A percentile compares a stretch with the other conserved stretches of the same genome.
These are phyloP conservation scores for Brachionus sp. DNA, from an alignment of 1,140 invertebrate genomes.

Conservation along the genomic window DNA sequence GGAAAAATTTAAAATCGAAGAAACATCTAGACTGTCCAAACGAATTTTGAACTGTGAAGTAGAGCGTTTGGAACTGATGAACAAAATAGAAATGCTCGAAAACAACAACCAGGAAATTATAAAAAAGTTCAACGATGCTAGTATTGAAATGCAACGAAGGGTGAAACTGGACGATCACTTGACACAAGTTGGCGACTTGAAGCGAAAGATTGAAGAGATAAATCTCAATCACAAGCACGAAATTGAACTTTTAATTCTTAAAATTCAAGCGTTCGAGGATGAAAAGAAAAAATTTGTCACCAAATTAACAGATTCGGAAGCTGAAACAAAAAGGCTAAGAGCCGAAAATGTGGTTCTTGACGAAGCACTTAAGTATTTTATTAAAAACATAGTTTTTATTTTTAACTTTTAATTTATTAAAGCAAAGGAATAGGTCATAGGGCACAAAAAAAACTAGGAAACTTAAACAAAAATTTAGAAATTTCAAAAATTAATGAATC, in stretches of 20 bases:
- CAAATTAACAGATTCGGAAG: background rate
- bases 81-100: conserved; percentile 27
- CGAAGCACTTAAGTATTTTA: background rate
- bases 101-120: conserved; percentile 32
- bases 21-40: conserved; percentile 1
- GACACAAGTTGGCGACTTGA: background rate
- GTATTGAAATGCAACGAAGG: background rate
- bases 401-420: background rate
- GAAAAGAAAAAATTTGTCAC: conserved; percentile 14
- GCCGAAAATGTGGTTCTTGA: conserved; percentile 24
- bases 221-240: conserved; percentile 9
- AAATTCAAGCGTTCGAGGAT: background rate
- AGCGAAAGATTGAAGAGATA: conserved; percentile 4
- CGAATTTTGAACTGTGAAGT: conserved; percentile 4
- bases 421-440: conserved; percentile 12
- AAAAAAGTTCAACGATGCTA: conserved; percentile 4
- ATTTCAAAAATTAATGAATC: background rate
- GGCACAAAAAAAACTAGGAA: background rate
- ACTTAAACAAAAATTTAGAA: background rate
- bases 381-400: background rate
- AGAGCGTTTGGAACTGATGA: conserved; percentile 1
- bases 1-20: conserved; percentile 24
- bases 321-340: background rate
- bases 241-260: background rate
- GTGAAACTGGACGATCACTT: conserved; percentile 30